These are phyloP conservation scores for Scomber colias DNA, from an alignment of 2,113 vertebrate species.

Conservation along the genomic window DNA sequence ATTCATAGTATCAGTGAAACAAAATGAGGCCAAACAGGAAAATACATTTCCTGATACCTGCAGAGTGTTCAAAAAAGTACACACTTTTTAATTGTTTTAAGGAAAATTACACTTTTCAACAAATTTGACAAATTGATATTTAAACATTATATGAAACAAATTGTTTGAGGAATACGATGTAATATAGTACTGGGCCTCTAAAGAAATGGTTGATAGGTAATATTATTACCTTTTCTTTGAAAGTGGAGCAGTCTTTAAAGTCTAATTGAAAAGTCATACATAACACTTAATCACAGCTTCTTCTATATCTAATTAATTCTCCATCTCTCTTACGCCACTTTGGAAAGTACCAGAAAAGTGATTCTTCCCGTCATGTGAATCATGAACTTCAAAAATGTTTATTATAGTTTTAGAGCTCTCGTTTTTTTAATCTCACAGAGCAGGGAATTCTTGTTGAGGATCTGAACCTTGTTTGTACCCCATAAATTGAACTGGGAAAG, in stretches of 20 bases:
- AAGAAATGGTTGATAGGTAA: neutral
- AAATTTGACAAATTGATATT: neutral
- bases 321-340: neutral
- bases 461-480: constrained; percentile 58
- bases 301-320: constrained; percentile 36
- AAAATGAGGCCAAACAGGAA: neutral
- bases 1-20: no score
- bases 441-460: constrained; percentile 28
- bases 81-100: no score
- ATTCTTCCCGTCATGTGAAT: constrained; percentile 3
- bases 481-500: constrained; percentile 64
- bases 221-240: neutral
- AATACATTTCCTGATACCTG: neutral
- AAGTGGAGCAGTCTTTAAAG: constrained; percentile 15
- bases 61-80: no score
- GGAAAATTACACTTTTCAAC: neutral
- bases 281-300: constrained; percentile 30
- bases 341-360: constrained; percentile 2
- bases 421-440: constrained; percentile 35
- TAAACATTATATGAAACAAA: neutral
- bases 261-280: constrained; percentile 26
- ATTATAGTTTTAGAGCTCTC: constrained; percentile 40
- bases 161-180: neutral
- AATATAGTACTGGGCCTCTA: neutral
- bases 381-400: constrained; percentile 22